A percentile compares a stretch with the other conserved stretches of the same genome.
These are phyloP conservation scores for Cosmia trapezina DNA, from an alignment of 2,888 invertebrate species.

Conservation along the genomic window DNA sequence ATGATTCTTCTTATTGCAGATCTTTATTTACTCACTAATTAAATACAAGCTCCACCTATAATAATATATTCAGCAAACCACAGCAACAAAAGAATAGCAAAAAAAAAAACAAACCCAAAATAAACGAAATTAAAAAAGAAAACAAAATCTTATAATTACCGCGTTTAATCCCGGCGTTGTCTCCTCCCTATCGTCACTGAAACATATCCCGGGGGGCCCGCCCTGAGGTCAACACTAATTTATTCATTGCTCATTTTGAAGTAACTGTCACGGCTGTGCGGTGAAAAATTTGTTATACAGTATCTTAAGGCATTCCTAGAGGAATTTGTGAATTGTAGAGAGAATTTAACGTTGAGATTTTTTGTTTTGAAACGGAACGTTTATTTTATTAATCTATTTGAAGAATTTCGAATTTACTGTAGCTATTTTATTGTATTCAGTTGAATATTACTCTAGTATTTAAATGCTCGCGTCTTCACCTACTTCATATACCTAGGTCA, in stretches of 20 bases:
- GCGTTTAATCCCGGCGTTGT: conserved; percentile 40
- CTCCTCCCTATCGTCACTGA: conserved; percentile 71
- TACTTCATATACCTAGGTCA: not conserved
- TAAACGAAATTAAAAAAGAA: not conserved
- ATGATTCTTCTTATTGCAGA: not conserved
- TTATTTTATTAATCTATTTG: conserved; percentile 6
- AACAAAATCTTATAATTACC: conserved; percentile 21
- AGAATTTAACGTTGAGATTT: conserved; percentile 28
- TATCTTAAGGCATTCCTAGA: conserved; percentile 30
- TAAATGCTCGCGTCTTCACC: not conserved
- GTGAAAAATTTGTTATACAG: conserved; percentile 60
- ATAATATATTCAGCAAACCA: not conserved
- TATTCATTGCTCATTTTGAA: conserved; percentile 84
- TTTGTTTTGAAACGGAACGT: conserved; percentile 11
- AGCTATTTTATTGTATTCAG: not conserved
- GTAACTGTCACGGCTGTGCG: conserved; percentile 67
- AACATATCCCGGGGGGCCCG: conserved; percentile 76
- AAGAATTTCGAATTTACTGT: not conserved
- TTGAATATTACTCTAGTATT: not conserved
- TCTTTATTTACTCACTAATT: not conserved
- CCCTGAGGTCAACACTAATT: conserved; percentile 80
- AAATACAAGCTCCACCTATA: not conserved
- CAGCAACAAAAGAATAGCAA: not conserved
- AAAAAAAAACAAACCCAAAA: not conserved
- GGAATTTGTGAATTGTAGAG: conserved; percentile 33